Evolutionary conservation across 2,888 invertebrate genomes (phyloP).

Genomic region (Epsilonema sp.): DNA sequence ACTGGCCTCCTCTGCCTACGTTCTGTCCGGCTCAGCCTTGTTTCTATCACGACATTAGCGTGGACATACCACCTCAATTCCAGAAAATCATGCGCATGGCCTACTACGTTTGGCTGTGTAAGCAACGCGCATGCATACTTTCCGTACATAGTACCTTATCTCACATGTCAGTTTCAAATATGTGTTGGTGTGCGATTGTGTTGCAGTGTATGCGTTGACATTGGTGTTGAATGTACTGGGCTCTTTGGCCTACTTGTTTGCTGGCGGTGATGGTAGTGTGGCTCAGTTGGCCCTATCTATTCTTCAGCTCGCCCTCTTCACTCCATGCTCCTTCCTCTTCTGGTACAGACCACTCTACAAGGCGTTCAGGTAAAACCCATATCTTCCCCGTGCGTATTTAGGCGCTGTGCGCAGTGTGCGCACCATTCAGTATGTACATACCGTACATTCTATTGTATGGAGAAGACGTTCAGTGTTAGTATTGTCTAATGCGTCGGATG

Average conservation of each 20-base stretch:
- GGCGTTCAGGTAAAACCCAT: conserved; percentile 51
- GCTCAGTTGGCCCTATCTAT: conserved; percentile 56
- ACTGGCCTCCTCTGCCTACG: conserved; percentile 93
- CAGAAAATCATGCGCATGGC: conserved; percentile 81
- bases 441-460: background rate
- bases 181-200: conserved; percentile 9
- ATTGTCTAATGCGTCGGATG: too few relatives aligned
- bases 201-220: conserved; percentile 68
- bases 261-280: conserved; percentile 19
- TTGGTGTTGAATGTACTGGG: conserved; percentile 67
- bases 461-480: too few relatives aligned
- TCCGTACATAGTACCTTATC: conserved; percentile 40
- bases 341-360: conserved; percentile 99
- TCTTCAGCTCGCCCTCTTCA: conserved; percentile 67
- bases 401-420: too few relatives aligned
- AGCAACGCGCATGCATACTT: too few relatives aligned
- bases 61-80: conserved; percentile 93
- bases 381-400: too few relatives aligned
- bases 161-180: background rate
- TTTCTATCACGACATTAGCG: conserved; percentile 96
- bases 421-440: too few relatives aligned
- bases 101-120: conserved; percentile 92
- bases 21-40: conserved; percentile 80
- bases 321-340: conserved; percentile 89
- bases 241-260: conserved; percentile 53